Evolutionary conservation across 2,888 invertebrate species (phyloP).

Genomic region (Portevinia maculata): DNA sequence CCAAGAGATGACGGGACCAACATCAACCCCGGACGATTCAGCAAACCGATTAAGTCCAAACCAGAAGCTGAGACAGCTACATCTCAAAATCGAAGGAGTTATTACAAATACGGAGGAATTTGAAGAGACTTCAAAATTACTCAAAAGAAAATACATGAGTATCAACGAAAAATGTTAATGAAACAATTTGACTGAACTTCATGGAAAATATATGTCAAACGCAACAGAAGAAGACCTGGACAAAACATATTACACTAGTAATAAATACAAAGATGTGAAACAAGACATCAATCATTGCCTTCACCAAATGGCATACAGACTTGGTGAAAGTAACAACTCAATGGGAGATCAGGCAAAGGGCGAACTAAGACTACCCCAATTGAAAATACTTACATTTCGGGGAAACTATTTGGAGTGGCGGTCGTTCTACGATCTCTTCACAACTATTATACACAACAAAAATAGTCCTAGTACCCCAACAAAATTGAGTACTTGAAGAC

Average conservation of each 20-base stretch:
- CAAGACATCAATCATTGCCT: constrained; percentile 19
- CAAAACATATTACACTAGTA: neutral
- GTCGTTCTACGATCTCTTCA: constrained; percentile 16
- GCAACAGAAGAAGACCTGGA: constrained; percentile 1
- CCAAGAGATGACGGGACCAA: no score
- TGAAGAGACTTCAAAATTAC: constrained; percentile 2
- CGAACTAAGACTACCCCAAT: neutral
- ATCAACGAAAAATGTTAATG: constrained; percentile 26
- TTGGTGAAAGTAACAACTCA: neutral
- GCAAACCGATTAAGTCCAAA: neutral
- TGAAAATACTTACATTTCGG: constrained; percentile 1
- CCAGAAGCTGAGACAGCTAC: neutral
- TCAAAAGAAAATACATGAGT: constrained; percentile 22
- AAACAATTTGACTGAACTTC: constrained; percentile 8
- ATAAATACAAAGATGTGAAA: neutral
- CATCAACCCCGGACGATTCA: no score
- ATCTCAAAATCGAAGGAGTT: constrained; percentile 5
- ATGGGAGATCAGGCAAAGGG: neutral
- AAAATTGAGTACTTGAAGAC: constrained; percentile 1
- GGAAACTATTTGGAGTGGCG: constrained; percentile 23
- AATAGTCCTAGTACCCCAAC: neutral
- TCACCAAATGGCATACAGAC: constrained; percentile 10
- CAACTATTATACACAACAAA: no score
- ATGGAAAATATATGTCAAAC: constrained; percentile 7
- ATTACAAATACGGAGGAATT: constrained; percentile 9